Conservation (phyloP, 2,113 vertebrate genomes). For the Oreochromis tanganicae region DNA sequence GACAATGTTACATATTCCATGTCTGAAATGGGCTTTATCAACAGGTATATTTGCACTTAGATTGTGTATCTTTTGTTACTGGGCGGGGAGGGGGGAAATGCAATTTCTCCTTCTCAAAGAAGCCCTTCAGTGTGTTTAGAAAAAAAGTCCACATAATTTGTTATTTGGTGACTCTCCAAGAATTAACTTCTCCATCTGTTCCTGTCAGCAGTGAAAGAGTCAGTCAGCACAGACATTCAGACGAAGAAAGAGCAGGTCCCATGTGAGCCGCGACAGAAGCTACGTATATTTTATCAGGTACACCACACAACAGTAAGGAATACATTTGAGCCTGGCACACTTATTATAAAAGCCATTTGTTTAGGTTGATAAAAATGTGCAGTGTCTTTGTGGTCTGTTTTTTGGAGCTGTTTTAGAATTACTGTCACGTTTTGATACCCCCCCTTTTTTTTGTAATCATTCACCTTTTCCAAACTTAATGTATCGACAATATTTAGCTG, state of each 20-base stretch:
- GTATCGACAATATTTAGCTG: background rate
- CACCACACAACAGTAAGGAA: background rate
- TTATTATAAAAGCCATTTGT: background rate
- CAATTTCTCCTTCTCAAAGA: background rate
- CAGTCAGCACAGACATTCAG: conserved; percentile 85
- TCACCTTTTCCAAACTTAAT: background rate
- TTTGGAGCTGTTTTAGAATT: background rate
- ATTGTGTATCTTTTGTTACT: background rate
- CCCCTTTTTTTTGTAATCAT: background rate
- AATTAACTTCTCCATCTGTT: conserved; percentile 41
- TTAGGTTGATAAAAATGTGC: background rate
- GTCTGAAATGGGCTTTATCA: background rate
- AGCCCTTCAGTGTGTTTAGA: background rate
- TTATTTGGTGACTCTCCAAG: background rate
- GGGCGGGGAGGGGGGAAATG: too few species aligned
- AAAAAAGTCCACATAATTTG: background rate
- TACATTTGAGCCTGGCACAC: background rate
- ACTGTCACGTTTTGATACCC: background rate
- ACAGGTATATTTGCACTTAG: background rate
- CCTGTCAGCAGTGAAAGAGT: conserved; percentile 88
- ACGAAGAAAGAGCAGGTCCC: conserved; percentile 87
- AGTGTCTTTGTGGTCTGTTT: background rate
- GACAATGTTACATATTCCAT: background rate
- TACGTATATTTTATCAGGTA: conserved; percentile 99
- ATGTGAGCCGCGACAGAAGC: conserved; percentile 90